These are phyloP conservation scores for Limulus polyphemus DNA, from an alignment of 2,888 invertebrate genomes.

Conservation along the genomic window DNA sequence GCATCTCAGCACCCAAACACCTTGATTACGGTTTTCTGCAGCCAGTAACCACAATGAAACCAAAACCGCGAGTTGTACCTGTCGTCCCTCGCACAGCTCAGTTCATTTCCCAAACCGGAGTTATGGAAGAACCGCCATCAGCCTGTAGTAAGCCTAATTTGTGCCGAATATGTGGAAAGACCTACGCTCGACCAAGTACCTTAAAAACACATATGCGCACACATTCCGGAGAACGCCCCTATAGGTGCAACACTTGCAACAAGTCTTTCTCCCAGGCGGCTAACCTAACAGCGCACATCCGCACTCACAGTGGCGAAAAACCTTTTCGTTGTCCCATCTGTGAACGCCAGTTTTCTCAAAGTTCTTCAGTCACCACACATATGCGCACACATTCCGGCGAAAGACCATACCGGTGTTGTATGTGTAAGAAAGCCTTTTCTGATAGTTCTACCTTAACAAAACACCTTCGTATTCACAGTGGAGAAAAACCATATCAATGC, in stretches of 20 bases:
- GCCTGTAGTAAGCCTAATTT: conserved; percentile 16
- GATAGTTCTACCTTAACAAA: conserved; percentile 97
- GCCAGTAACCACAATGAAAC: too few species aligned
- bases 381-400: conserved; percentile 99
- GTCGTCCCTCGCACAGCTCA: too few species aligned
- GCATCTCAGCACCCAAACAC: too few species aligned
- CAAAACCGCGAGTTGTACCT: too few species aligned
- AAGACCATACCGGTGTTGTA: conserved; percentile 83
- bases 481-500: conserved; percentile 96
- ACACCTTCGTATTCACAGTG: conserved; percentile 69
- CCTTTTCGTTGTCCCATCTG: conserved; percentile 96
- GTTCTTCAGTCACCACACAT: conserved; percentile 89
- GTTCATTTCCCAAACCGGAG: background rate
- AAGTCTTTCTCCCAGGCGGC: conserved; percentile 93
- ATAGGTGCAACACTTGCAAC: conserved; percentile 76
- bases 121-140: background rate
- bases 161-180: conserved; percentile 71
- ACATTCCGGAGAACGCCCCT: conserved; percentile 89
- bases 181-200: conserved; percentile 87
- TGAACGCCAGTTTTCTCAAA: conserved; percentile 89
- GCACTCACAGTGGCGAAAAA: conserved; percentile 94
- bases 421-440: conserved; percentile 97
- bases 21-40: too few species aligned
- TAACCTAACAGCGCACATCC: conserved; percentile 90
- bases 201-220: conserved; percentile 93